Evolutionary conservation across 2,888 invertebrate genomes (phyloP).

Genomic region (Thymelicus acteon): DNA sequence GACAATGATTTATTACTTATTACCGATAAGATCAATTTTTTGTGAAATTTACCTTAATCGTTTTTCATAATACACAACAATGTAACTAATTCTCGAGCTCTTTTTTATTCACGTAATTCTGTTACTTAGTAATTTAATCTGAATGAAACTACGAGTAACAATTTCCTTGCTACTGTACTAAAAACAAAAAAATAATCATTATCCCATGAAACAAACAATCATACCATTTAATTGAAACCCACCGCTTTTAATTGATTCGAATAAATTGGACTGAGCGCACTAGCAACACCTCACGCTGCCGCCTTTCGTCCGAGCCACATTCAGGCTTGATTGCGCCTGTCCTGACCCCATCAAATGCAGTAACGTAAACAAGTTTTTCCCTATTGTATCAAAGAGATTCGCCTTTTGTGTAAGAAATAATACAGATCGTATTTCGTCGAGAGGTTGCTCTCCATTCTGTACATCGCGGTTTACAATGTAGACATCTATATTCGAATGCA

Average conservation of each 20-base stretch:
- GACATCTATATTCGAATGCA: constrained; percentile 50
- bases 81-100: too few relatives aligned
- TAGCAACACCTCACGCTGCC: constrained; percentile 36
- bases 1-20: too few relatives aligned
- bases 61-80: too few relatives aligned
- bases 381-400: constrained; percentile 62
- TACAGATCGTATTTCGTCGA: constrained; percentile 55
- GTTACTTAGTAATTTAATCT: too few relatives aligned
- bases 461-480: constrained; percentile 28
- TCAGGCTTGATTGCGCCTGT: constrained; percentile 55
- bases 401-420: constrained; percentile 63
- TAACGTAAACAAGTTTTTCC: constrained; percentile 70
- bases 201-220: too few relatives aligned
- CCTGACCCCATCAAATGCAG: constrained; percentile 64
- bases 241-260: not conserved
- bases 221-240: not conserved
- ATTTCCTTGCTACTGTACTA: too few relatives aligned
- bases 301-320: constrained; percentile 37
- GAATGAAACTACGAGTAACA: too few relatives aligned
- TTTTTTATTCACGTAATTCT: too few relatives aligned
- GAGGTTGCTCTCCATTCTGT: constrained; percentile 48
- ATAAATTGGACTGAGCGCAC: not conserved
- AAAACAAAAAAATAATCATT: too few relatives aligned
- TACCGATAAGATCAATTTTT: too few relatives aligned
- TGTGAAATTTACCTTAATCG: too few relatives aligned